Conservation (phyloP, 2,113 vertebrate genomes). For the Epinephelus moara region DNA sequence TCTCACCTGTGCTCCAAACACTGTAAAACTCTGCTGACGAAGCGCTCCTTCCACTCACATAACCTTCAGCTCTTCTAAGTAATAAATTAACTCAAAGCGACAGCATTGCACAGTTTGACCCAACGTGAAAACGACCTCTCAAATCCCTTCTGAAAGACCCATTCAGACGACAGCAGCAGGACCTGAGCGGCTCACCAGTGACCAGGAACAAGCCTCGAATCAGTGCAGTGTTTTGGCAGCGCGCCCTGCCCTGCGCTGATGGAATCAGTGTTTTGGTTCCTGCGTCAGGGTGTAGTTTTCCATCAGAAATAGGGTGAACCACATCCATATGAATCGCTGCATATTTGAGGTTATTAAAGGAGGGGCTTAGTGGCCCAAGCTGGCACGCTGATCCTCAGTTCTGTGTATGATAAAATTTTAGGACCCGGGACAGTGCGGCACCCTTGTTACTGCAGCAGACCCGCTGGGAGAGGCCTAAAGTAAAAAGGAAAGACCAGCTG, state of each 20-base stretch:
- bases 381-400: slow-evolving; percentile 52
- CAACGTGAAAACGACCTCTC: slow-evolving; percentile 64
- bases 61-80: slow-evolving; percentile 1
- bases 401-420: slow-evolving; percentile 62
- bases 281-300: slow-evolving; percentile 66
- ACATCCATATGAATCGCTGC: slow-evolving; percentile 58
- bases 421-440: slow-evolving; percentile 61
- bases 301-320: slow-evolving; percentile 56
- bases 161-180: slow-evolving; percentile 69
- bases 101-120: slow-evolving; percentile 53
- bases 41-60: slow-evolving; percentile 42
- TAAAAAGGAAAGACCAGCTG: slow-evolving; percentile 71
- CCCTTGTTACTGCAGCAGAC: slow-evolving; percentile 73
- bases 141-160: slow-evolving; percentile 66
- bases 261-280: slow-evolving; percentile 77
- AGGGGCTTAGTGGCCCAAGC: slow-evolving; percentile 51
- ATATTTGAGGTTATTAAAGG: slow-evolving; percentile 64
- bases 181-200: slow-evolving; percentile 63
- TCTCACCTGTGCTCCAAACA: slow-evolving; percentile 68
- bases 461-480: slow-evolving; percentile 48
- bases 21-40: slow-evolving; percentile 48
- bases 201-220: slow-evolving; percentile 62
- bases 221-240: slow-evolving; percentile 70
- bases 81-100: slow-evolving; percentile 44
- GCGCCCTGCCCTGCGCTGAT: slow-evolving; percentile 68